Evolutionary conservation across 2,113 vertebrate genomes (phyloP).

Genomic region (Equus quagga): DNA sequence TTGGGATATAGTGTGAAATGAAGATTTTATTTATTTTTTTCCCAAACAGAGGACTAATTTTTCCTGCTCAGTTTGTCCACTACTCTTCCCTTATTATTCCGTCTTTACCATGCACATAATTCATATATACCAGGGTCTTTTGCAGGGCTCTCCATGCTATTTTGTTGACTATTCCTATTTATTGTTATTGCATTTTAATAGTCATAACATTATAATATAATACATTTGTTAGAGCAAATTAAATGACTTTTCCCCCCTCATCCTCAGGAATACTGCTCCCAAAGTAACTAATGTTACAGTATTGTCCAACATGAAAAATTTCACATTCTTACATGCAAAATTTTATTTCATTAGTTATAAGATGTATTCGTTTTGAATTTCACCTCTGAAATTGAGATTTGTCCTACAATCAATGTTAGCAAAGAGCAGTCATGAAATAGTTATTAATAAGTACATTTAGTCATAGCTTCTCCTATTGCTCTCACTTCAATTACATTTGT

Average conservation of each 20-base stretch:
- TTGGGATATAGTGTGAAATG: not conserved
- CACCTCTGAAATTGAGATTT: not conserved
- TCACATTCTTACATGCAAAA: not conserved
- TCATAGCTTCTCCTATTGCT: not conserved
- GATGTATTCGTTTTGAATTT: not conserved
- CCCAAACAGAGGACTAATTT: not conserved
- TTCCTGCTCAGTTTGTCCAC: not conserved
- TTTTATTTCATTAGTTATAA: not conserved
- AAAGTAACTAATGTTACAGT: not conserved
- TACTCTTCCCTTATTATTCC: not conserved
- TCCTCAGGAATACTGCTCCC: not conserved
- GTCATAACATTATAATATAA: not conserved
- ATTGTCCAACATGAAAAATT: not conserved
- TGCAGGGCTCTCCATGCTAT: not conserved
- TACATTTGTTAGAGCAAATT: slow-evolving; percentile 3
- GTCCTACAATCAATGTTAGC: not conserved
- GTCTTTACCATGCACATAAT: not conserved
- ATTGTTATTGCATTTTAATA: not conserved
- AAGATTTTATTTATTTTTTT: not conserved
- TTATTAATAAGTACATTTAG: not conserved
- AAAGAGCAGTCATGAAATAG: not conserved
- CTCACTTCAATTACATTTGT: not conserved
- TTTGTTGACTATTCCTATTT: not conserved
- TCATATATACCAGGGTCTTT: not conserved
- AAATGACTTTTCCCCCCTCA: not conserved